Percentiles rank a stretch among this genome's conserved stretches.
Evolutionary conservation across 2,113 vertebrate species (phyloP).

Genomic region (Ameiurus melas): DNA sequence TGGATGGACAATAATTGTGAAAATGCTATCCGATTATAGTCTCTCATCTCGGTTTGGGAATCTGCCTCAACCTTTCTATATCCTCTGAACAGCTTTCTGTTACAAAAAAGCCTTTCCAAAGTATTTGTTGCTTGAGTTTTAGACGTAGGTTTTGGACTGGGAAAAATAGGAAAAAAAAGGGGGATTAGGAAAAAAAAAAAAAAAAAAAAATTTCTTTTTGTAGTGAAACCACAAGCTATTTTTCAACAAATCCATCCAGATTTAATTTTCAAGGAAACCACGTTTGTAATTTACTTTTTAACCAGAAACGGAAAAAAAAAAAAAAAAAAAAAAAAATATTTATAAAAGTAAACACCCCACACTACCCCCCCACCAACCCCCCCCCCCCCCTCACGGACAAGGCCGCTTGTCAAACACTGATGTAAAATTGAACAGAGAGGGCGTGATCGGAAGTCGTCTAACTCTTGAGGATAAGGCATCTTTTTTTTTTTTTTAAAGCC

Average conservation of each 20-base stretch:
- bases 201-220: no score
- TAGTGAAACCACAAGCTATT: not conserved
- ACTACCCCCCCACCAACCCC: no score
- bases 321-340: not conserved
- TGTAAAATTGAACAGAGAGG: slow-evolving; percentile 75
- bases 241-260: not conserved
- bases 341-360: no score
- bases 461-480: slow-evolving; percentile 63
- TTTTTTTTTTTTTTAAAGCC: slow-evolving; percentile 52
- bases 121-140: not conserved
- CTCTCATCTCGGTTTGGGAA: not conserved
- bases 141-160: not conserved
- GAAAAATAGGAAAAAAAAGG: no score
- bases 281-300: not conserved
- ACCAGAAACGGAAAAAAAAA: not conserved
- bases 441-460: slow-evolving; percentile 55
- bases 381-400: no score
- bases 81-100: not conserved
- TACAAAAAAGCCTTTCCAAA: not conserved
- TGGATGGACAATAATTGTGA: no score
- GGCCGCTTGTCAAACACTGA: slow-evolving; percentile 69
- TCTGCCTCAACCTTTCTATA: not conserved
- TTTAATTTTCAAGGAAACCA: not conserved
- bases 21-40: not conserved
- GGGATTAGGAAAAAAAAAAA: no score